Conservation (phyloP, 2,888 invertebrate species). For the Pyralis farinalis region DNA sequence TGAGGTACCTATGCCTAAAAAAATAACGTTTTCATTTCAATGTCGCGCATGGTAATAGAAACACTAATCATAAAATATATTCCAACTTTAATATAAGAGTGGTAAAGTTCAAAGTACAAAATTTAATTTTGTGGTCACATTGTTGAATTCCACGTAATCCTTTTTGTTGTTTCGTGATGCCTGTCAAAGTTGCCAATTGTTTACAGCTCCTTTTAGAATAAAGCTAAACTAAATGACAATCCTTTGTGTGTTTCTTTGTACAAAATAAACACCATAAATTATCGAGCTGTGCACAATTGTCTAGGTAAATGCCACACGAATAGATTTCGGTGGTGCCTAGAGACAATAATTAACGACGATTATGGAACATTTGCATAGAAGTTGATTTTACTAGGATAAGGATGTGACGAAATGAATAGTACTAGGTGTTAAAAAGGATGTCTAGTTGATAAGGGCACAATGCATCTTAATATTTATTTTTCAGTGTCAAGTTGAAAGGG, state of each 20-base stretch:
- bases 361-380: slow-evolving; percentile 26
- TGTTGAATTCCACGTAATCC: slow-evolving; percentile 49
- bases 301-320: slow-evolving; percentile 53
- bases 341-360: slow-evolving; percentile 20
- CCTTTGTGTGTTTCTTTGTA: slow-evolving; percentile 57
- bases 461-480: too few species aligned
- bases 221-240: slow-evolving; percentile 60
- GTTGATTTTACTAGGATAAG: slow-evolving; percentile 15
- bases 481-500: too few species aligned
- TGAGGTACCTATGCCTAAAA: slow-evolving; percentile 55
- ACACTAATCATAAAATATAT: too few species aligned
- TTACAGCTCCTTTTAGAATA: slow-evolving; percentile 58
- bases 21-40: slow-evolving; percentile 40
- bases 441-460: too few species aligned
- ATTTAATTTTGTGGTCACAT: slow-evolving; percentile 18
- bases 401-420: neutral
- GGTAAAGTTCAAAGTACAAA: slow-evolving; percentile 32
- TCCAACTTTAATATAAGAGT: too few species aligned
- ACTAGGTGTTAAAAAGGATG: neutral
- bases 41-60: too few species aligned
- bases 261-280: slow-evolving; percentile 71
- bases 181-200: slow-evolving; percentile 75
- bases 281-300: slow-evolving; percentile 54
- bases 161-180: slow-evolving; percentile 64
- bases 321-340: slow-evolving; percentile 33